A percentile compares a stretch with the other conserved stretches of the same genome.
These are phyloP conservation scores for Epinephelus fuscoguttatus DNA, from an alignment of 2,113 vertebrate genomes.

Conservation along the genomic window DNA sequence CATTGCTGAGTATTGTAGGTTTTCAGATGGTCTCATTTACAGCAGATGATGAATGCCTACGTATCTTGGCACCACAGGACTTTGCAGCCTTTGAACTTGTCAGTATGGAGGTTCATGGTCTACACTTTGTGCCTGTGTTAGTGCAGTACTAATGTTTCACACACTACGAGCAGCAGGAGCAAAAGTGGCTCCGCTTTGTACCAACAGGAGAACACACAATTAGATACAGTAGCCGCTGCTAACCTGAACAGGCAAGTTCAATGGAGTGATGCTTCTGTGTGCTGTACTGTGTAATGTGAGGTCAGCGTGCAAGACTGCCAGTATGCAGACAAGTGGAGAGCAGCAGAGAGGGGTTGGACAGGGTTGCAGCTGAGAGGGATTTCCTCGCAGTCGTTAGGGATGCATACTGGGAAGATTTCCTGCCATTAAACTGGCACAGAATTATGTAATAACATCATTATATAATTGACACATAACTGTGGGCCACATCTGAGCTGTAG, in stretches of 20 bases:
- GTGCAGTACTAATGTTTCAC: constrained; percentile 33
- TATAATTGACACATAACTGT: constrained; percentile 45
- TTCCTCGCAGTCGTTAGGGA: constrained; percentile 39
- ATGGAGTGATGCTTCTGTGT: constrained; percentile 48
- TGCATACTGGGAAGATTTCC: constrained; percentile 12
- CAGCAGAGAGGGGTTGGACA: constrained; percentile 12
- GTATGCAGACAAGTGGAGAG: constrained; percentile 41
- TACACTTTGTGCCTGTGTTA: constrained; percentile 21
- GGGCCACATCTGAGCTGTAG: constrained; percentile 34
- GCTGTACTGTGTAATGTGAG: constrained; percentile 59
- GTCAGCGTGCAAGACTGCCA: constrained; percentile 50
- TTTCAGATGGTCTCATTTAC: neutral
- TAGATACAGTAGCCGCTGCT: constrained; percentile 34
- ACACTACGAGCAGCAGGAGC: constrained; percentile 48
- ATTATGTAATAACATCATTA: constrained; percentile 52
- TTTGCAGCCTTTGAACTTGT: constrained; percentile 6
- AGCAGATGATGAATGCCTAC: neutral
- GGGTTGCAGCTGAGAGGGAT: constrained; percentile 40
- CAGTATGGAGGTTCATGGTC: neutral
- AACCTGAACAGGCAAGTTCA: constrained; percentile 65
- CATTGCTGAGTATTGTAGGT: neutral
- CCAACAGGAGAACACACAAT: constrained; percentile 32
- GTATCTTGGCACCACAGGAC: neutral
- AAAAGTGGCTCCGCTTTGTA: constrained; percentile 37
- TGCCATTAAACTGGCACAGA: constrained; percentile 25